Conservation (phyloP, 2,888 invertebrate species). For the Eudemis profundana region DNA sequence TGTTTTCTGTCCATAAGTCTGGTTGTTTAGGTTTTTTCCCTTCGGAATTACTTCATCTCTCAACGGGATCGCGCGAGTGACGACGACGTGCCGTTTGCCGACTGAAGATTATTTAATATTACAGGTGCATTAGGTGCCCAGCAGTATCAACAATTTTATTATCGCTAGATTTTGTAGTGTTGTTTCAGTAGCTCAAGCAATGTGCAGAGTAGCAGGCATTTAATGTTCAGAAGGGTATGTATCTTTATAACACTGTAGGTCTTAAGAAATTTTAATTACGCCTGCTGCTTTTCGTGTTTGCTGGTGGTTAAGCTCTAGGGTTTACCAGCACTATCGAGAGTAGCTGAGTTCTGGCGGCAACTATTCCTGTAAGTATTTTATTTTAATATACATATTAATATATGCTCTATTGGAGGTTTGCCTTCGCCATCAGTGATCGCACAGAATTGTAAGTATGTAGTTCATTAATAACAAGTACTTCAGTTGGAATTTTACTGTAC, state of each 20-base stretch:
- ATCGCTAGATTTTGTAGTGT: conserved; percentile 6
- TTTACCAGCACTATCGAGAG: not conserved
- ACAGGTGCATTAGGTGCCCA: conserved; percentile 14
- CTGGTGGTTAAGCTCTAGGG: not conserved
- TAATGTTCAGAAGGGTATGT: conserved; percentile 19
- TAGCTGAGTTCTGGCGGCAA: not conserved
- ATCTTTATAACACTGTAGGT: conserved; percentile 1
- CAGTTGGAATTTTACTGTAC: conserved; percentile 12
- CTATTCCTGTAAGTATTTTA: conserved; percentile 34
- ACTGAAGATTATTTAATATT: conserved; percentile 1
- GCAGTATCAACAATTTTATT: not conserved
- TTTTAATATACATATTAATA: not conserved
- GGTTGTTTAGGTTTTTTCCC: conserved; percentile 24
- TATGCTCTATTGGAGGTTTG: conserved; percentile 7
- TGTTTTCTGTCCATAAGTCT: not conserved
- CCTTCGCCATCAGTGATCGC: not conserved
- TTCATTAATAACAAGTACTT: not conserved
- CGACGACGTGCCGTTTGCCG: not conserved
- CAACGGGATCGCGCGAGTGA: not conserved
- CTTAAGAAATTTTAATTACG: not conserved
- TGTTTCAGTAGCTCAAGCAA: conserved; percentile 27
- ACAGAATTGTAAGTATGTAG: conserved; percentile 24
- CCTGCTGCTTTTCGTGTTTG: not conserved
- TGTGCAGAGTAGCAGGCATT: conserved; percentile 12
- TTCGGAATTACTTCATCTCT: conserved; percentile 4